phyloP scores from a whole-genome alignment of 2,797 vertebrate genomes.

The Hemibagrus guttatus region DNA sequence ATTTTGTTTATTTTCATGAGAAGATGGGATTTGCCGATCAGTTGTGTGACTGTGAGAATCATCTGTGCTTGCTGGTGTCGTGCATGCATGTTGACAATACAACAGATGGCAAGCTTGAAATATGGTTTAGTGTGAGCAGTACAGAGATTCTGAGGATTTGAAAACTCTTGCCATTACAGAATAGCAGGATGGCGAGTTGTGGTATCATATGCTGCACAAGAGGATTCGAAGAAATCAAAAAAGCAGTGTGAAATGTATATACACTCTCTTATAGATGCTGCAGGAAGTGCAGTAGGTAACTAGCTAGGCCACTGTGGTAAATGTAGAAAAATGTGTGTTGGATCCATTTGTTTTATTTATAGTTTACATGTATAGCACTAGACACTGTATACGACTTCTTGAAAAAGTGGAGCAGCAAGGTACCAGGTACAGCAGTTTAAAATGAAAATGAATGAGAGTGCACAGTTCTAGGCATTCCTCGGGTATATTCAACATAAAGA shows the following conservation, averaged over 20 bases:
- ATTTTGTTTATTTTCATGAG: neutral
- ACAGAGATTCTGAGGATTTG: neutral
- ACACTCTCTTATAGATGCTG: neutral
- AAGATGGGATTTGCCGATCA: neutral
- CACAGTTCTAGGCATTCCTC: neutral
- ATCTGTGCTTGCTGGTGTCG: neutral
- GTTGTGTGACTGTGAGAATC: neutral
- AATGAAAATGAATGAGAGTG: neutral
- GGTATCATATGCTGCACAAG: neutral
- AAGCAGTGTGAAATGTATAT: neutral
- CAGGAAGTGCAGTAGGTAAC: neutral
- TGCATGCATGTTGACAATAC: neutral
- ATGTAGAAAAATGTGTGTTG: neutral
- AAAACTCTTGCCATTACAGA: neutral
- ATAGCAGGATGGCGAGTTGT: neutral
- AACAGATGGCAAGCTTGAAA: conserved; percentile 8
- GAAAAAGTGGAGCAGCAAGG: neutral
- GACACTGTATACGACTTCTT: neutral
- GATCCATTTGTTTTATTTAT: neutral
- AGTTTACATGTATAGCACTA: neutral
- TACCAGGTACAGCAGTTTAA: neutral
- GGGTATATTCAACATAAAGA: neutral
- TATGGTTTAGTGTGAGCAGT: neutral
- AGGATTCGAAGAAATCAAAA: neutral
- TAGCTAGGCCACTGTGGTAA: neutral